Conservation (phyloP, 2,888 invertebrate genomes). For the Phortica magna region DNA sequence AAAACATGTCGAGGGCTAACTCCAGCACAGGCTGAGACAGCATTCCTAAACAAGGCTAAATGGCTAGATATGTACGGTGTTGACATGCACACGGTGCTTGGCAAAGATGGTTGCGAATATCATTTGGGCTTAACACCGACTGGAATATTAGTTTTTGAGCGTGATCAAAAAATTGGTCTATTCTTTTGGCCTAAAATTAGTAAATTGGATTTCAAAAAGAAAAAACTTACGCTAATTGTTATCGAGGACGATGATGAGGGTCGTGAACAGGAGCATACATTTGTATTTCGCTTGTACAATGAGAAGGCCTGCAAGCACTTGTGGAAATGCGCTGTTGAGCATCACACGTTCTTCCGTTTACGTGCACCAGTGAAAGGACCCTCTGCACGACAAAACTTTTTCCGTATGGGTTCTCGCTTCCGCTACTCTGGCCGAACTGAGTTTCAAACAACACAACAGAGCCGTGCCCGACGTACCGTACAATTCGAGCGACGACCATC, state of each 20-base stretch:
- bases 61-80: conserved; percentile 99
- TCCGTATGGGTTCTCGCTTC: conserved; percentile 98
- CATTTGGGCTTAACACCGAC: conserved; percentile 98
- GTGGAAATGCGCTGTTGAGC: conserved; percentile 99
- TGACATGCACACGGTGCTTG: conserved; percentile 98
- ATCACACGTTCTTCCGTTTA: conserved; percentile 98
- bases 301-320: conserved; percentile 99
- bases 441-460: conserved; percentile 96
- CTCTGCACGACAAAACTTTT: conserved; percentile 95
- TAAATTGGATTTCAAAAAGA: conserved; percentile 97
- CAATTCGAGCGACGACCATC: conserved; percentile 98
- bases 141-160: conserved; percentile 98
- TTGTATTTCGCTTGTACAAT: conserved; percentile 96
- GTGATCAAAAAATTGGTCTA: conserved; percentile 96
- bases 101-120: conserved; percentile 98
- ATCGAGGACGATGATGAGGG: conserved; percentile 99
- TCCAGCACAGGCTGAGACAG: conserved; percentile 97
- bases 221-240: conserved; percentile 96
- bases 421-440: conserved; percentile 95
- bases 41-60: conserved; percentile 96
- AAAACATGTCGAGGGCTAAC: conserved; percentile 91
- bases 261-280: conserved; percentile 98
- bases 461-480: conserved; percentile 93
- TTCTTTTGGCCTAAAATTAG: conserved; percentile 99
- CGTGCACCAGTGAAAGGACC: conserved; percentile 93